phyloP scores from a whole-genome alignment of 2,113 vertebrate genomes.

The Chlamydotis undulata region DNA sequence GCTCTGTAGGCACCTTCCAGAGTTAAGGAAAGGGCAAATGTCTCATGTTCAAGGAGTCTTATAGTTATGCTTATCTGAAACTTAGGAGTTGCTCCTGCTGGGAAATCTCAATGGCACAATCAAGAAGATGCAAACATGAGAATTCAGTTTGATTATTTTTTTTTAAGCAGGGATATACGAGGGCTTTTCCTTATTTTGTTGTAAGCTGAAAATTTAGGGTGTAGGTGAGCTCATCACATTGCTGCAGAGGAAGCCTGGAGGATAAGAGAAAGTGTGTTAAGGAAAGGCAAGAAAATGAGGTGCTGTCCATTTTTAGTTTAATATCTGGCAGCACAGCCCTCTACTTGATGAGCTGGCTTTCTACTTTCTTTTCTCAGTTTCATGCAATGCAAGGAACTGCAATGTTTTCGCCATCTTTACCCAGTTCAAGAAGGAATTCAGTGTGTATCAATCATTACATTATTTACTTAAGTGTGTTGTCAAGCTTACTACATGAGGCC shows the following conservation, averaged over 20 bases:
- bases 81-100: not conserved
- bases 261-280: not conserved
- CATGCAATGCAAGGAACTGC: not conserved
- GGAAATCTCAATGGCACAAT: not conserved
- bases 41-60: not conserved
- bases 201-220: not conserved
- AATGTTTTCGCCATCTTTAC: not conserved
- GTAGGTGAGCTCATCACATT: not conserved
- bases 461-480: not conserved
- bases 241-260: not conserved
- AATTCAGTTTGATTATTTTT: not conserved
- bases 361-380: not conserved
- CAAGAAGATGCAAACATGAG: not conserved
- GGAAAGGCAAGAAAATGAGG: not conserved
- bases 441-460: not conserved
- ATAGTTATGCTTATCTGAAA: not conserved
- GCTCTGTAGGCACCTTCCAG: not conserved
- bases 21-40: not conserved
- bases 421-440: not conserved
- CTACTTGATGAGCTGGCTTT: not conserved
- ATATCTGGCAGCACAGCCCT: not conserved
- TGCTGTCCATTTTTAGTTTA: not conserved
- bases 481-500: not conserved
- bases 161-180: not conserved
- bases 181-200: not conserved